Percentiles rank a stretch among this genome's conserved stretches.
Evolutionary conservation across 1,140 invertebrate species (phyloP).

Genomic region (Leucophenga varia): DNA sequence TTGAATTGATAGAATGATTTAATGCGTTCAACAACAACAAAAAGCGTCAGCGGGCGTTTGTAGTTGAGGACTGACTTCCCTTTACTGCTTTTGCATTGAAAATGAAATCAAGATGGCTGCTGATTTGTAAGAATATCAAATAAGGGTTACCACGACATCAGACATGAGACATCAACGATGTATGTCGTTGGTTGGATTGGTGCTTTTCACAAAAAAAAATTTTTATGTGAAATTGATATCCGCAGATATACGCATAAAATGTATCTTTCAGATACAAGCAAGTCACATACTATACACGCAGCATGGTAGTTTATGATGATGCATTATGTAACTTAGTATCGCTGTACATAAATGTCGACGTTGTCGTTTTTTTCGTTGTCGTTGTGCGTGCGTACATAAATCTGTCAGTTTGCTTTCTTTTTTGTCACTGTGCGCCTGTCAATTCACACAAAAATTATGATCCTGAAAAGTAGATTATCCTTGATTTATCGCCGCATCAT

Average conservation of each 20-base stretch:
- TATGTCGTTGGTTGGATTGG: no score
- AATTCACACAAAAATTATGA: constrained; percentile 57
- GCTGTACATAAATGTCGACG: neutral
- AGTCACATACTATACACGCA: neutral
- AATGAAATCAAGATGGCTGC: constrained; percentile 36
- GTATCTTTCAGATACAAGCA: constrained; percentile 8
- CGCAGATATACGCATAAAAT: constrained; percentile 28
- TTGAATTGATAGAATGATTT: constrained; percentile 53
- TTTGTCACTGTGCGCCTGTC: constrained; percentile 50
- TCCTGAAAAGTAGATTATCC: constrained; percentile 57
- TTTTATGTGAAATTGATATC: constrained; percentile 56
- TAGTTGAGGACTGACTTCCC: no score
- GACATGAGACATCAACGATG: neutral
- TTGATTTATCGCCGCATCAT: constrained; percentile 55
- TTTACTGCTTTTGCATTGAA: neutral
- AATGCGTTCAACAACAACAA: constrained; percentile 44
- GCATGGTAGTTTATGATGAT: neutral
- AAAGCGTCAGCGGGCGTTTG: no score
- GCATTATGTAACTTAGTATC: neutral
- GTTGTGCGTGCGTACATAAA: constrained; percentile 45
- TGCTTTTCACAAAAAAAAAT: no score
- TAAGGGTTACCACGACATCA: constrained; percentile 40
- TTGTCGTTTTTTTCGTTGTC: constrained; percentile 11
- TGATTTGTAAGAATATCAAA: constrained; percentile 44
- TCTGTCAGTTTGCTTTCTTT: constrained; percentile 54